Evolutionary conservation across 2,797 vertebrate genomes (phyloP).

Genomic region (Craterocephalus amniculus): DNA sequence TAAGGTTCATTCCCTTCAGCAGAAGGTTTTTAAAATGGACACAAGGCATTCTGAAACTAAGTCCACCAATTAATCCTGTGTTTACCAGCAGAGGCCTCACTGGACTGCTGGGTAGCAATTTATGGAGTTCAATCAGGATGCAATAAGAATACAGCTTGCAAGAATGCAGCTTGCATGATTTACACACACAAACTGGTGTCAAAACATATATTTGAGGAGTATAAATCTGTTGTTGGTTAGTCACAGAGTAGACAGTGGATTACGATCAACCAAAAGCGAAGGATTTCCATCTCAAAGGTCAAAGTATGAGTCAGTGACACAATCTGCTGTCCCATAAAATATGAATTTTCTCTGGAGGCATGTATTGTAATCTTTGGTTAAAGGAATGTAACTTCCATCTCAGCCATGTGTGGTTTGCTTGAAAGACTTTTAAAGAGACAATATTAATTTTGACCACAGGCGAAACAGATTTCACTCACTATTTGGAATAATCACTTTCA

Average conservation of each 20-base stretch:
- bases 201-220: slow-evolving; percentile 17
- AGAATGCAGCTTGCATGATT: too few relatives aligned
- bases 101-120: slow-evolving; percentile 34
- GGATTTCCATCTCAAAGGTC: not conserved
- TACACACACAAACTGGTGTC: slow-evolving; percentile 16
- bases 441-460: not conserved
- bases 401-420: not conserved
- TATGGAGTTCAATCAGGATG: slow-evolving; percentile 33
- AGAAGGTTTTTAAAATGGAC: slow-evolving; percentile 28
- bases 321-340: slow-evolving; percentile 11
- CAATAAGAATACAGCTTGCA: too few relatives aligned
- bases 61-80: slow-evolving; percentile 34
- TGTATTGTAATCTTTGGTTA: slow-evolving; percentile 8
- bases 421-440: not conserved
- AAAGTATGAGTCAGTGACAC: slow-evolving; percentile 1
- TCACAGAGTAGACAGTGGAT: not conserved
- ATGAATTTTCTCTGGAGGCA: not conserved
- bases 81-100: slow-evolving; percentile 35
- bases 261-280: slow-evolving; percentile 5
- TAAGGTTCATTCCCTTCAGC: not conserved
- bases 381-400: not conserved
- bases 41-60: slow-evolving; percentile 33
- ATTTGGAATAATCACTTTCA: not conserved
- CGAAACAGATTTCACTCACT: not conserved
- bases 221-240: not conserved